Base-by-base conservation (phyloP, 2,888 invertebrate species). In the Drosophila aldrichi region DNA sequence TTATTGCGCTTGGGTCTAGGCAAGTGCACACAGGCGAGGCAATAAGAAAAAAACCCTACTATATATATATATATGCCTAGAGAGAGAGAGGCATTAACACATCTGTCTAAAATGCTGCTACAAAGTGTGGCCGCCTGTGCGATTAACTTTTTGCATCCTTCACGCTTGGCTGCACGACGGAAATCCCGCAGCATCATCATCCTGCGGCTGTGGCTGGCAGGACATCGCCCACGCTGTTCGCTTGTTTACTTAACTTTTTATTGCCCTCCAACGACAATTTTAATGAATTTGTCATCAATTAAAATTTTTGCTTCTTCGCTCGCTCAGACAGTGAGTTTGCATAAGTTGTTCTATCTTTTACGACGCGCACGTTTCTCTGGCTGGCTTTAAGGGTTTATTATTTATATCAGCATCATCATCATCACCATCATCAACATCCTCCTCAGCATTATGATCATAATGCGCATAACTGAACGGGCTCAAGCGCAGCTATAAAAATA, bases 241-340 rank as follows among this genome's bases (percentile, higher is more conserved):
- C 69, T 75, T 82, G 82, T 76, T 82, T 82, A 71, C 61, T 67
- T 46, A 46, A 55, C 71, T 86, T 81, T 85, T 82, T 82, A 74
- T 79, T 75, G 67, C 79, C 69, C 56, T 49, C 49, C 70, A 61
- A 34, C 55, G 55, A 49, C 55, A 75, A 81, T 82, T 88, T 91
- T 91, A 91, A 91, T 91, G 90, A 91, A 91, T 90, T 91, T 90
- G 91, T 91, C 91, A 91, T 91, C 91, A 91, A 91, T 91, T 91
- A 91, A 91, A 91, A 91, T 90, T 88, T 80, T 82, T 22, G 22
- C 36, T 38, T 61, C 74, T 77, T 77, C 74, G 32, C 32, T 34
- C 12, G 32, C 49, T 16, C 51, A 75, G 77, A 81, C 76, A 87
- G 76, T 82, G 85, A 82, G 78, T 72, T 71, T 78, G 80, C 78